These are phyloP conservation scores for Parascotia fuliginaria DNA, from an alignment of 2,888 invertebrate genomes.

Conservation along the genomic window DNA sequence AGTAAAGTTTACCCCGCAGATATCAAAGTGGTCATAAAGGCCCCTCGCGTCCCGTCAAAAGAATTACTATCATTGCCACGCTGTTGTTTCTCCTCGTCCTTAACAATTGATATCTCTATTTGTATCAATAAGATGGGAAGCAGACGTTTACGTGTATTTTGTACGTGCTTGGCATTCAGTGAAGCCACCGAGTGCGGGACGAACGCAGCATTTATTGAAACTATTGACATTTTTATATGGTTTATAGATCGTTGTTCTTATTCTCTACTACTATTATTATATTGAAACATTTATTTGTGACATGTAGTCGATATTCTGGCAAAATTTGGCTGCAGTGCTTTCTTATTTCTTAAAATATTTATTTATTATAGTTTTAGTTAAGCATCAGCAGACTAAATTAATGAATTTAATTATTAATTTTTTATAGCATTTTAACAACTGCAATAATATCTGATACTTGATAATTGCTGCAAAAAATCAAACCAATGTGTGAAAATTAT, in stretches of 20 bases:
- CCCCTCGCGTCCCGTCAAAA: constrained; percentile 60
- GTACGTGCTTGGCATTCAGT: constrained; percentile 79
- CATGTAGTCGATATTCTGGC: constrained; percentile 13
- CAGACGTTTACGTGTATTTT: constrained; percentile 80
- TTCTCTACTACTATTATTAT: constrained; percentile 8
- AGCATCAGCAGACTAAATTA: no score
- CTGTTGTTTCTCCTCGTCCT: constrained; percentile 76
- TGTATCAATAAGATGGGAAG: constrained; percentile 83
- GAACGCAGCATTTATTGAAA: constrained; percentile 66
- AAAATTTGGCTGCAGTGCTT: no score
- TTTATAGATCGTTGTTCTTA: constrained; percentile 31
- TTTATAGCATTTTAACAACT: no score
- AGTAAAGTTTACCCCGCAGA: constrained; percentile 59
- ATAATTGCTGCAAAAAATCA: no score
- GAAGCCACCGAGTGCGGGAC: constrained; percentile 50
- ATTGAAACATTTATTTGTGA: constrained; percentile 15
- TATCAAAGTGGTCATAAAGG: constrained; percentile 64
- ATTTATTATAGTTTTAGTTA: no score
- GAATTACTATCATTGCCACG: constrained; percentile 75
- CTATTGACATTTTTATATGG: constrained; percentile 57
- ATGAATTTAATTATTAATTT: no score
- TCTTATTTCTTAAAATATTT: no score
- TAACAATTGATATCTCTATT: constrained; percentile 85
- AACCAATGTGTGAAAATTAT: no score
- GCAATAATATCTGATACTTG: no score